Conservation (phyloP, 2,113 vertebrate genomes). For the Agapornis roseicollis region DNA sequence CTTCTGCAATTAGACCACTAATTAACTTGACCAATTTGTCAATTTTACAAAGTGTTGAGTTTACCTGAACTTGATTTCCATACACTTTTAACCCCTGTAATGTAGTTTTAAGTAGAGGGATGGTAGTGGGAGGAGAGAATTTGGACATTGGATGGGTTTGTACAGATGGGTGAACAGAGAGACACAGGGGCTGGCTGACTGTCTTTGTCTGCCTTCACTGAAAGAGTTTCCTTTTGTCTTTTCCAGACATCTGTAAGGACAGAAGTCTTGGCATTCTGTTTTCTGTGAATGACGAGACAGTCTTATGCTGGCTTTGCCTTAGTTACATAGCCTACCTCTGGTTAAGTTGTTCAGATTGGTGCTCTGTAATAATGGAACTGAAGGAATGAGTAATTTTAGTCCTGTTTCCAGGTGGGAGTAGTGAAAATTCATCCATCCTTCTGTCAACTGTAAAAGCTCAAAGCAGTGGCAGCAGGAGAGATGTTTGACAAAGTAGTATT, state of each 20-base stretch:
- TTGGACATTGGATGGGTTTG: rapidly evolving
- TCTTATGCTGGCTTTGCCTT: neutral
- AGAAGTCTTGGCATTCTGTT: neutral
- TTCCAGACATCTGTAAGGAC: neutral
- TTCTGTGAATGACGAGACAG: neutral
- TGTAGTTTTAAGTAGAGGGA: neutral
- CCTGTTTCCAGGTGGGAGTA: neutral
- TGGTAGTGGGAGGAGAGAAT: neutral
- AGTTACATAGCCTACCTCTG: neutral
- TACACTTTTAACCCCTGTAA: neutral
- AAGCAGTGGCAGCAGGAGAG: neutral
- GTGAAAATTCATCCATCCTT: neutral
- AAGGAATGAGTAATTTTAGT: neutral
- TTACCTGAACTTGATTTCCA: neutral
- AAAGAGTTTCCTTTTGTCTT: neutral
- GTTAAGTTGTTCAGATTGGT: neutral
- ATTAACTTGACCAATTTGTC: neutral
- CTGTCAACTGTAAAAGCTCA: neutral
- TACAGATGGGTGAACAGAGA: neutral
- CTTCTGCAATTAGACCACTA: neutral
- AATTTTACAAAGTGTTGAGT: neutral
- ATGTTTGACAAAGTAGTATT: neutral
- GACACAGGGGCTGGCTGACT: neutral
- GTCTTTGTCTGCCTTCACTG: neutral
- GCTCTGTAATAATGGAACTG: neutral